Conservation (phyloP, 1,140 invertebrate species). For the Camponotus vicinus region DNA sequence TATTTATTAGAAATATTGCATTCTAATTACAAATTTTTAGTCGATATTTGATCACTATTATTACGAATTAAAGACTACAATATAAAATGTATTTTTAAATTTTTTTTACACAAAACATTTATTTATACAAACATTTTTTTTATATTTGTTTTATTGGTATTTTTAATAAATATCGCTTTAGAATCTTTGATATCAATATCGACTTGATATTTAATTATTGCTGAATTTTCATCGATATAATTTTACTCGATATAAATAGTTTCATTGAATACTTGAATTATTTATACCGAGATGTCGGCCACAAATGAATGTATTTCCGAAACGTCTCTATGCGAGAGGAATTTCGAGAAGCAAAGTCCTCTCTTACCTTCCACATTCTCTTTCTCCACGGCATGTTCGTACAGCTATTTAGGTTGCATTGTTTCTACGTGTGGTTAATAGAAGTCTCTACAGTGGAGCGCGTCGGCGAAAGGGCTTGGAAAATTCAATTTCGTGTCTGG, state of each 20-base stretch:
- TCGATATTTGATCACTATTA: neutral
- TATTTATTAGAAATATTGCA: neutral
- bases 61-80: neutral
- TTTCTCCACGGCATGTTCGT: neutral
- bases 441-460: constrained; percentile 10
- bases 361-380: neutral
- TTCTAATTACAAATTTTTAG: neutral
- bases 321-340: neutral
- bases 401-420: constrained; percentile 60
- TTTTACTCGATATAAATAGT: neutral
- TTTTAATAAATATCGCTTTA: neutral
- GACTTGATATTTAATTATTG: neutral
- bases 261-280: neutral
- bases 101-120: neutral
- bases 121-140: too few species aligned
- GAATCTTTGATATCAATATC: neutral
- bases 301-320: constrained; percentile 11
- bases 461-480: constrained; percentile 32
- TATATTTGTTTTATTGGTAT: neutral
- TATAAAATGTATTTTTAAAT: neutral
- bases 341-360: neutral
- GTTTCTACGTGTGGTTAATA: constrained; percentile 63
- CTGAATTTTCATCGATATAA: neutral
- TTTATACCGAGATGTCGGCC: neutral
- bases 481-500: constrained; percentile 64